phyloP scores from a whole-genome alignment of 2,113 vertebrate species.

The Butorides virescens region DNA sequence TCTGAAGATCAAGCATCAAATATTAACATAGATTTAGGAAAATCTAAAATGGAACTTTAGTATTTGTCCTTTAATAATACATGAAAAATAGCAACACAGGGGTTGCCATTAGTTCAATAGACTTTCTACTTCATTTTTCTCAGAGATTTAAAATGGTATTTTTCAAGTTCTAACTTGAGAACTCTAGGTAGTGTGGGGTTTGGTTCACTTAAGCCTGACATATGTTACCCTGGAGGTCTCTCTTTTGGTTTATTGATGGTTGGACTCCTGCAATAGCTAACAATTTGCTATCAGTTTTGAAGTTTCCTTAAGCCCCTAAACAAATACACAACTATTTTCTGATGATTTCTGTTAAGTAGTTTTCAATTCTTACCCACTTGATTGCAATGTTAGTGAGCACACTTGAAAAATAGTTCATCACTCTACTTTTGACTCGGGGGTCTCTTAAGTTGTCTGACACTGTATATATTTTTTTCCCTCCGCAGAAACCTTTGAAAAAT shows the following conservation, averaged over 20 bases:
- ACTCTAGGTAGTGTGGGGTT: not conserved
- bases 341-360: not conserved
- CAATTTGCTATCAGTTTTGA: not conserved
- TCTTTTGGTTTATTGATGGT: not conserved
- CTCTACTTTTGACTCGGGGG: not conserved
- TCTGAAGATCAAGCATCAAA: not conserved
- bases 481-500: not conserved
- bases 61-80: not conserved
- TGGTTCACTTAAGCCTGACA: not conserved
- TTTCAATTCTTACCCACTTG: not conserved
- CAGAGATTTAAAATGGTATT: not conserved
- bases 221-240: not conserved
- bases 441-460: not conserved
- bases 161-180: not conserved
- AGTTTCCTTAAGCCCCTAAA: not conserved
- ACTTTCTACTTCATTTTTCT: not conserved
- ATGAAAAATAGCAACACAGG: not conserved
- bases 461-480: not conserved
- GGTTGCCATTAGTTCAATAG: not conserved
- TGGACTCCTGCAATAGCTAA: not conserved
- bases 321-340: not conserved
- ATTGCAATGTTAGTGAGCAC: not conserved
- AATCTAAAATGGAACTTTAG: not conserved
- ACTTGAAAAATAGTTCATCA: not conserved
- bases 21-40: not conserved